Conservation (phyloP, 1,140 invertebrate species). For the Trichogramma pretiosum region DNA sequence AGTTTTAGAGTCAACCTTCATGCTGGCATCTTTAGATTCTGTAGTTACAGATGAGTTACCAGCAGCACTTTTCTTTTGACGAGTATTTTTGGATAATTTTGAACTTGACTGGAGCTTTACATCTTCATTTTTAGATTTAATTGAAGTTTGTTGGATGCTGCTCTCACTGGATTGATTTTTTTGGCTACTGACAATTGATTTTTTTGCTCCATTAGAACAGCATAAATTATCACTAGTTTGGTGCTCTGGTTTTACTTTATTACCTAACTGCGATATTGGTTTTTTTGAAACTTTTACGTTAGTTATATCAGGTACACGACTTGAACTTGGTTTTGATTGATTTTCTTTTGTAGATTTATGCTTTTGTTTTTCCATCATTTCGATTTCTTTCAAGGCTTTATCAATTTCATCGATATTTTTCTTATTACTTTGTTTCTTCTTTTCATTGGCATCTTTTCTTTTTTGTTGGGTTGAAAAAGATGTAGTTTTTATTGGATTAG, state of each 20-base stretch:
- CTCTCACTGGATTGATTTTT: too few species aligned
- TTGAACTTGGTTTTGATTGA: slow-evolving; percentile 1
- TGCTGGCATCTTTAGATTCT: too few species aligned
- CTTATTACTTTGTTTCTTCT: slow-evolving; percentile 45
- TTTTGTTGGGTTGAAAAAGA: neutral
- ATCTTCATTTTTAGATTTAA: neutral
- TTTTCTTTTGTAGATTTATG: slow-evolving; percentile 17
- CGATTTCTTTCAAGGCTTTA: slow-evolving; percentile 51
- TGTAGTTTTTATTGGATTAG: slow-evolving; percentile 8
- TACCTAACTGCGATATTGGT: neutral
- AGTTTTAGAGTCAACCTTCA: too few species aligned
- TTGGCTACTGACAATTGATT: too few species aligned
- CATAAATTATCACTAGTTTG: slow-evolving; percentile 1
- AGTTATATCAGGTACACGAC: neutral
- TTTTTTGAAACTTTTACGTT: neutral
- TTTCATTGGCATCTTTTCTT: slow-evolving; percentile 41
- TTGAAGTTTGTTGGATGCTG: too few species aligned
- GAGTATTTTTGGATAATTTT: neutral
- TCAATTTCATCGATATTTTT: slow-evolving; percentile 51
- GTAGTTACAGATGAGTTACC: too few species aligned
- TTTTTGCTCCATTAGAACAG: too few species aligned
- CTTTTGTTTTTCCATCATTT: slow-evolving; percentile 43
- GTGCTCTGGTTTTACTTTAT: slow-evolving; percentile 6
- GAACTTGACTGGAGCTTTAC: neutral
- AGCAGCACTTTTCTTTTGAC: neutral